Base-by-base conservation (phyloP, 2,888 invertebrate genomes). In the Antheraea yamamai region DNA sequence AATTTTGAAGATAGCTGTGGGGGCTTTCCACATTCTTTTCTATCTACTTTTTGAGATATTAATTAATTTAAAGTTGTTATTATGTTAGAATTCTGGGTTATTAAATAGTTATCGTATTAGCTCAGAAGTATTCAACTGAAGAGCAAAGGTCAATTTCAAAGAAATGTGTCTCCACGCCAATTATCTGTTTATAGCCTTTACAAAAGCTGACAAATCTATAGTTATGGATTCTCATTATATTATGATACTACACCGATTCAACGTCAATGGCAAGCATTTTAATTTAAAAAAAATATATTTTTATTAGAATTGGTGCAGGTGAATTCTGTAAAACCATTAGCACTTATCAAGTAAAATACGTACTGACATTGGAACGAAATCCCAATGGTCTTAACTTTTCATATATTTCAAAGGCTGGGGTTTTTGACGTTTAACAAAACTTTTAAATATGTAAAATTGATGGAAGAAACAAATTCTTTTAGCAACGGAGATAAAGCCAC, bases 401-500 rank as follows among this genome's bases (percentile, higher is more conserved):
- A 23, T 23, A 3, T 8, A 58, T 20, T 23, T 58, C 8, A 61
- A 55, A 55, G 55, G 47, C 47, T 39, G 4, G 35, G 35, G 35
- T 39, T 18, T 20, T 55, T 55, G 14, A 55, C 16, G 20, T 55
- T 55, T 2, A 18, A 55, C 3, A 6, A 55, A 20, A 61, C 0
- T 61, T n/a, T 23, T 10, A 23, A 12, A 2, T 1, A 1, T 23
- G 12, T n/a, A 61, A 23, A 61, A 61, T n/a, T 23, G 23, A n/a
- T 20, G 10, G n/a, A 58, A 7, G n/a, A 61, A 23, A 23, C 0
- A 1, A 23, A 14, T 70, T 8, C 7, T 70, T 70, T 39, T 39
- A 70, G 70, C 4, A 39, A 70, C n/a, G 70, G 70, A n/a, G 39
- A 70, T 70, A 70, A 14, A 70, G 70, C 39, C 0, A 20, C 70